phyloP scores from a whole-genome alignment of 2,888 invertebrate species.

The Chrysolina americana region DNA sequence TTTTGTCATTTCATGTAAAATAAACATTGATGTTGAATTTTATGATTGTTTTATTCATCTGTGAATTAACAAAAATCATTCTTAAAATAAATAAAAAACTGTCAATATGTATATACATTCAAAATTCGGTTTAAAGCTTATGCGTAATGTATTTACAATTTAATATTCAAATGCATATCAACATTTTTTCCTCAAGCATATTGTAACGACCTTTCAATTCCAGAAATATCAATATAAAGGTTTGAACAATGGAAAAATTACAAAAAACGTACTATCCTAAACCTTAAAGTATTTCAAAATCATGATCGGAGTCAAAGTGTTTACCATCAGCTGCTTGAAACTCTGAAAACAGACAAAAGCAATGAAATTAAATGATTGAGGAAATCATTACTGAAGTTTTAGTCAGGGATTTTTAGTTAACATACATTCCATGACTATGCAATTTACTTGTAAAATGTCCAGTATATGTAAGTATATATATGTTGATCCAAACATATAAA shows the following conservation, averaged over 20 bases:
- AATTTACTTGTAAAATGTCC: too few relatives aligned
- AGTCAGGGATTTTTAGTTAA: too few relatives aligned
- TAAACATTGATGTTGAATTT: constrained; percentile 67
- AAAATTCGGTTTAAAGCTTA: constrained; percentile 40
- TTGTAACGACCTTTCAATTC: constrained; percentile 17
- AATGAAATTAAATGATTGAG: background rate
- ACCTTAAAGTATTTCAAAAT: constrained; percentile 83
- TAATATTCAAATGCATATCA: constrained; percentile 43
- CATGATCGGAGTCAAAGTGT: constrained; percentile 83
- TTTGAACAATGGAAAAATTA: constrained; percentile 7
- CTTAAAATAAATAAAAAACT: constrained; percentile 42
- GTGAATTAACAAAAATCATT: constrained; percentile 37
- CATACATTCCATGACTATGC: too few relatives aligned
- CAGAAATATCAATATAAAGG: background rate
- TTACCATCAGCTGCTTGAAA: constrained; percentile 74
- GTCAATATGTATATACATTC: constrained; percentile 41
- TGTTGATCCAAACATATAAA: too few relatives aligned
- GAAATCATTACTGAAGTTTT: too few relatives aligned
- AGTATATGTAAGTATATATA: too few relatives aligned
- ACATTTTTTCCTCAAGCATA: constrained; percentile 38
- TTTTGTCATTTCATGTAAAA: constrained; percentile 58
- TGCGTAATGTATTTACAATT: constrained; percentile 39
- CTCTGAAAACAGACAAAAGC: constrained; percentile 67
- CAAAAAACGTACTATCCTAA: constrained; percentile 11
- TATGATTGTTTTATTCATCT: constrained; percentile 37